phyloP scores from a whole-genome alignment of 2,888 invertebrate genomes.

The Diplazon laetatorius region DNA sequence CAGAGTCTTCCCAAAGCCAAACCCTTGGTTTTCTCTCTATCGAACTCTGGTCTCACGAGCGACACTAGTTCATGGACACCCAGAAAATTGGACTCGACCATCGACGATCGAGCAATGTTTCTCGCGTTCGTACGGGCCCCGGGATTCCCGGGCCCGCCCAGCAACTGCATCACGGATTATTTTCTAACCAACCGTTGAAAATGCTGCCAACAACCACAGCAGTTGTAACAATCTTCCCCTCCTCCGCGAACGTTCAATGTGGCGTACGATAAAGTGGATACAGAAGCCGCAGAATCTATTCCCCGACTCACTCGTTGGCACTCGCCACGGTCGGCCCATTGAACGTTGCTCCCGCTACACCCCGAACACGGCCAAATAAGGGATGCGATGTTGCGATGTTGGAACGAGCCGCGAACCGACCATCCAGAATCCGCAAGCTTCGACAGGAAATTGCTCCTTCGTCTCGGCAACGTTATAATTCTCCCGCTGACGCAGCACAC shows the following conservation, averaged over 20 bases:
- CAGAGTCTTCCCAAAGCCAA: constrained; percentile 45
- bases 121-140: neutral
- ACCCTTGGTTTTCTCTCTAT: constrained; percentile 55
- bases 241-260: neutral
- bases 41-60: constrained; percentile 60
- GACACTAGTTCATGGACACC: too few relatives aligned
- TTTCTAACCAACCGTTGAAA: constrained; percentile 58
- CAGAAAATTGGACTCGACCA: too few relatives aligned
- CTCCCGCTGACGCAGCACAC: constrained; percentile 63
- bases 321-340: neutral
- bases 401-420: constrained; percentile 55
- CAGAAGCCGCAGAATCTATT: constrained; percentile 53
- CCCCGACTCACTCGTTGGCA: constrained; percentile 23
- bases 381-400: constrained; percentile 43
- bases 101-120: constrained; percentile 14
- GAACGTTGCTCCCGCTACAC: too few relatives aligned
- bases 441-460: constrained; percentile 65
- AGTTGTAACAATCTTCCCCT: neutral
- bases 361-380: constrained; percentile 60
- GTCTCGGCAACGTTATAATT: constrained; percentile 63
- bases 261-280: constrained; percentile 33
- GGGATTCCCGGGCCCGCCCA: constrained; percentile 12
- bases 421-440: constrained; percentile 63
- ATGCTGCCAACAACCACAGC: constrained; percentile 55
- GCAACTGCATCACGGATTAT: constrained; percentile 57